Conservation (phyloP, 2,797 vertebrate species). For the Eleutherodactylus coqui region DNA sequence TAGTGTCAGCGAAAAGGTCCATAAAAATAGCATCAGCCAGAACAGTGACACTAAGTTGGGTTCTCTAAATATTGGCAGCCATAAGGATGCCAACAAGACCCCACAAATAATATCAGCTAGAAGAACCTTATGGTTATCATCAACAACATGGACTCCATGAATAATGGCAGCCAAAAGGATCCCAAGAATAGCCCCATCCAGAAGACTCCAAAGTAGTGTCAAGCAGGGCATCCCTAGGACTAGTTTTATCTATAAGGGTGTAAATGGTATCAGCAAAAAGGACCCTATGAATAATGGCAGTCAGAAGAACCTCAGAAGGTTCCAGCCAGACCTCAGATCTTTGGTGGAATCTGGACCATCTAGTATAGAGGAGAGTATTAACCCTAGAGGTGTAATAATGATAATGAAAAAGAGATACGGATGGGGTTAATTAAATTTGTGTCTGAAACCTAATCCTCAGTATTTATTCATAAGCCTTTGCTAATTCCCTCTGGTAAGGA, state of each 20-base stretch:
- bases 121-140: not conserved
- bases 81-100: not conserved
- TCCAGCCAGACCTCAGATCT: not conserved
- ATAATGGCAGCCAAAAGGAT: not conserved
- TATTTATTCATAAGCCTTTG: constrained; percentile 20
- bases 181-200: not conserved
- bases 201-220: not conserved
- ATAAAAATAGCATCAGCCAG: not conserved
- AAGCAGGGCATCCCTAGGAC: too few relatives aligned
- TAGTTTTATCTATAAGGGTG: too few relatives aligned
- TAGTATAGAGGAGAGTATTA: not conserved
- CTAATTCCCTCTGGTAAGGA: constrained; percentile 36
- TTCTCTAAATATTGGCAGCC: not conserved
- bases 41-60: not conserved
- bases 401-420: not conserved
- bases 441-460: constrained; percentile 12
- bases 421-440: constrained; percentile 15
- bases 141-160: not conserved
- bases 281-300: not conserved
- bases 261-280: not conserved
- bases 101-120: not conserved
- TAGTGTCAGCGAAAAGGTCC: not conserved
- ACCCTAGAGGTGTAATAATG: not conserved
- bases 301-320: not conserved
- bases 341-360: not conserved